phyloP scores from a whole-genome alignment of 2,797 vertebrate genomes.

The Enteromius argenteus region DNA sequence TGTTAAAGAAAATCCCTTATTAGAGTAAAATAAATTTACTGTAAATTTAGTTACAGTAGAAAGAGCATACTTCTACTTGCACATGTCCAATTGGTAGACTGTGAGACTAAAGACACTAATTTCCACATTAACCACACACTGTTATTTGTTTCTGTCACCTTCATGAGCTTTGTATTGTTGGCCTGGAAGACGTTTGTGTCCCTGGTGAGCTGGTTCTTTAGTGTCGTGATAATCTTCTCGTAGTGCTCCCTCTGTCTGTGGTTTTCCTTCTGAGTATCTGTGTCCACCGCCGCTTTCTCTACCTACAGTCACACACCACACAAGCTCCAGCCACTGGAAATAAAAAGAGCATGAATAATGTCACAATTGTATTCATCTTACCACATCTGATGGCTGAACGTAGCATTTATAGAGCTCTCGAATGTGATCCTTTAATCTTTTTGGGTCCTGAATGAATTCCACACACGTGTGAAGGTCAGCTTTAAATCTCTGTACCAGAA shows the following conservation, averaged over 20 bases:
- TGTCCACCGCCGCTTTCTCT: constrained; percentile 76
- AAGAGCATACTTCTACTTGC: background rate
- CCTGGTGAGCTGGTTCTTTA: constrained; percentile 82
- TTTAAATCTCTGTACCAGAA: constrained; percentile 82
- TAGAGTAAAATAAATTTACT: background rate
- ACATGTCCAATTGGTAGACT: background rate
- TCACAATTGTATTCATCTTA: constrained; percentile 70
- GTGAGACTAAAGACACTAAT: background rate
- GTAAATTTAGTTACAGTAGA: background rate
- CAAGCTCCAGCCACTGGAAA: background rate
- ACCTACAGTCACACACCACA: constrained; percentile 56
- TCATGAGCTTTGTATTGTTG: constrained; percentile 83
- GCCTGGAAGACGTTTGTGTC: constrained; percentile 81
- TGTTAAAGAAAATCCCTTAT: too few relatives aligned
- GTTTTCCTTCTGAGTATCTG: constrained; percentile 79
- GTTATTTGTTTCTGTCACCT: constrained; percentile 72
- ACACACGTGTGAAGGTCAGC: constrained; percentile 85
- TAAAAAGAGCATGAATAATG: background rate
- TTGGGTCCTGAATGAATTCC: constrained; percentile 86
- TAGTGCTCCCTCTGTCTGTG: constrained; percentile 81
- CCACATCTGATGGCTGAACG: constrained; percentile 78
- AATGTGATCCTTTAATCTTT: constrained; percentile 83
- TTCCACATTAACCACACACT: background rate
- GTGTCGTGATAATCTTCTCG: constrained; percentile 81
- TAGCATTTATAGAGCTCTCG: constrained; percentile 80